Evolutionary conservation across 2,797 vertebrate species (phyloP).

Genomic region (Malurus leucopterus): DNA sequence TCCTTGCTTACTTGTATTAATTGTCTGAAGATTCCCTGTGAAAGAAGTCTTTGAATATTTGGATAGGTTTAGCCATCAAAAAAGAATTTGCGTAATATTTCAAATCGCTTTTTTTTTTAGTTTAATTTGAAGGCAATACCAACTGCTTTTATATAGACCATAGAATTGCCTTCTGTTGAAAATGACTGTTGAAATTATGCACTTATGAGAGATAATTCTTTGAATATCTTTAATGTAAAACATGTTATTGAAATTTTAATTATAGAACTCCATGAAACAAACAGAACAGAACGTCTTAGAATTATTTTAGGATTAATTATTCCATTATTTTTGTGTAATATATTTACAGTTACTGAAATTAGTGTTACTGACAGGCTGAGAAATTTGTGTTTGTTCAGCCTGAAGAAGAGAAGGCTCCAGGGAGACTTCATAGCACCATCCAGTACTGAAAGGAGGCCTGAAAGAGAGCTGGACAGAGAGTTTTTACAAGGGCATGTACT

Average conservation of each 20-base stretch:
- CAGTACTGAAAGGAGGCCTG: background rate
- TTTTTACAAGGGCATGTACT: background rate
- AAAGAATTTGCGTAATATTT: background rate
- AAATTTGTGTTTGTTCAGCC: background rate
- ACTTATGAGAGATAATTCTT: background rate
- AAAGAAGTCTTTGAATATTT: background rate
- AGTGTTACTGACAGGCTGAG: background rate
- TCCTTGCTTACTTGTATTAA: background rate
- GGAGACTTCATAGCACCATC: background rate
- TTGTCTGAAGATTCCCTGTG: background rate
- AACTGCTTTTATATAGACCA: background rate
- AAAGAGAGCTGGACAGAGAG: background rate
- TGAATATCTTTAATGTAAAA: background rate
- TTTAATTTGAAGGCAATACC: background rate
- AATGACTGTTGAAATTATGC: background rate
- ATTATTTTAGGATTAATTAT: background rate
- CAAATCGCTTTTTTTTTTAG: background rate
- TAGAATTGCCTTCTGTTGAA: background rate
- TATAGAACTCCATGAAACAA: background rate
- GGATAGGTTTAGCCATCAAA: background rate
- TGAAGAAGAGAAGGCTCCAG: background rate
- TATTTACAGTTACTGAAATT: background rate
- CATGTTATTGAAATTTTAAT: background rate
- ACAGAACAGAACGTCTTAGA: background rate
- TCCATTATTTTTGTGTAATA: background rate